phyloP scores from a whole-genome alignment of 2,888 invertebrate species.

The Heteromurus nitidus region DNA sequence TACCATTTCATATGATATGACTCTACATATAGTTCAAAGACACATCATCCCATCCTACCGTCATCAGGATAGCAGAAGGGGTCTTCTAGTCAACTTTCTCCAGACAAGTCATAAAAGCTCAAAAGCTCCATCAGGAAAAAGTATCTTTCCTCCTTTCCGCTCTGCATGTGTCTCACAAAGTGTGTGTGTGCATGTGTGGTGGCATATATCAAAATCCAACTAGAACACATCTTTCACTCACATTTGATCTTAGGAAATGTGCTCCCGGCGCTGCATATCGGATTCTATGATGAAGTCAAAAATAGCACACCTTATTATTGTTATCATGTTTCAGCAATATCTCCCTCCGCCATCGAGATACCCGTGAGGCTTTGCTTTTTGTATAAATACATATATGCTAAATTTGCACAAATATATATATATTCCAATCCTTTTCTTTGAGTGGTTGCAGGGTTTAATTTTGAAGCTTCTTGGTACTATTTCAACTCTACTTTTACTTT shows the following conservation, averaged over 20 bases:
- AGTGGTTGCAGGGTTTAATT: neutral
- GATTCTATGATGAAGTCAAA: neutral
- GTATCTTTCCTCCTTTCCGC: neutral
- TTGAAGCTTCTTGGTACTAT: too few species aligned
- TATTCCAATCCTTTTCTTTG: neutral
- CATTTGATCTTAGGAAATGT: neutral
- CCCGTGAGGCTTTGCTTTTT: neutral
- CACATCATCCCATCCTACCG: too few species aligned
- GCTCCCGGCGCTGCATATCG: neutral
- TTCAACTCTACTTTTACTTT: too few species aligned
- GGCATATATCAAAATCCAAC: neutral
- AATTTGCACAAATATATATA: too few species aligned
- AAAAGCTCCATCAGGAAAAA: neutral
- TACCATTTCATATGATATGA: neutral
- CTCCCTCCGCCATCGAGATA: too few species aligned
- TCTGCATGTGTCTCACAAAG: neutral
- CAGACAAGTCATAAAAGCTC: neutral
- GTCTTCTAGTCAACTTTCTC: neutral
- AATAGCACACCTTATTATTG: neutral
- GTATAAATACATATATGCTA: neutral
- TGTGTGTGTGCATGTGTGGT: neutral
- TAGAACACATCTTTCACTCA: neutral
- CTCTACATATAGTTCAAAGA: neutral
- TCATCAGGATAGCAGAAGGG: neutral
- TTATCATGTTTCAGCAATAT: too few species aligned